These are phyloP conservation scores for Galeopsomyia nigrocyanea DNA, from an alignment of 2,888 invertebrate species.

Conservation along the genomic window DNA sequence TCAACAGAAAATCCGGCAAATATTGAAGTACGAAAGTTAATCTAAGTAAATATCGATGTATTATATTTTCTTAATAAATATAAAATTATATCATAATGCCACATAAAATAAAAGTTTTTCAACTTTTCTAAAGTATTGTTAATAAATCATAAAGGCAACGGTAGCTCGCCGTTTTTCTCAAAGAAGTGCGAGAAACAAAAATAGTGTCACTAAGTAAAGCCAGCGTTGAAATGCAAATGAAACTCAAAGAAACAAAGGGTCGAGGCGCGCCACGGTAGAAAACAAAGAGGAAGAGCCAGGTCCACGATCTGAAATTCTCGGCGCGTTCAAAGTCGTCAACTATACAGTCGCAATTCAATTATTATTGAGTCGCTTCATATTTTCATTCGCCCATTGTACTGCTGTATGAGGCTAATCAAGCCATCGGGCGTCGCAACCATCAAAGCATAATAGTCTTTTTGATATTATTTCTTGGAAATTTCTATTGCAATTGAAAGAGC, in stretches of 20 bases:
- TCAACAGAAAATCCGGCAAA: too few species aligned
- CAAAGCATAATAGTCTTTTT: background rate
- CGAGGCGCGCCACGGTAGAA: background rate
- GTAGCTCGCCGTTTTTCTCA: background rate
- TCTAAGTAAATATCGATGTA: too few species aligned
- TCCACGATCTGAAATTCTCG: slow-evolving; percentile 51
- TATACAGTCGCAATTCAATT: background rate
- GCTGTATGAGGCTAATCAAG: background rate
- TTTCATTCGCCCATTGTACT: too few species aligned
- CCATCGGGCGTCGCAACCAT: background rate
- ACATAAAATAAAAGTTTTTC: too few species aligned
- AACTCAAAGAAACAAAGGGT: slow-evolving; percentile 44
- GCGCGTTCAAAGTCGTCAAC: slow-evolving; percentile 43
- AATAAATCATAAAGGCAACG: too few species aligned
- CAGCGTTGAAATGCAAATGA: slow-evolving; percentile 48
- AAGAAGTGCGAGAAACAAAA: background rate
- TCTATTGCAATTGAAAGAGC: too few species aligned
- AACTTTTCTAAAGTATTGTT: too few species aligned
- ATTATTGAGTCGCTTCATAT: too few species aligned
- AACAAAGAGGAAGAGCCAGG: slow-evolving; percentile 17
- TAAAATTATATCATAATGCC: too few species aligned
- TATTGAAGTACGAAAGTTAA: too few species aligned
- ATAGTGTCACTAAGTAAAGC: slow-evolving; percentile 9
- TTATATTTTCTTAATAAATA: too few species aligned
- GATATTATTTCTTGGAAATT: too few species aligned